A percentile compares a stretch with the other conserved stretches of the same genome.
These are phyloP conservation scores for Halictus ligatus DNA, from an alignment of 2,888 invertebrate genomes.

Conservation along the genomic window DNA sequence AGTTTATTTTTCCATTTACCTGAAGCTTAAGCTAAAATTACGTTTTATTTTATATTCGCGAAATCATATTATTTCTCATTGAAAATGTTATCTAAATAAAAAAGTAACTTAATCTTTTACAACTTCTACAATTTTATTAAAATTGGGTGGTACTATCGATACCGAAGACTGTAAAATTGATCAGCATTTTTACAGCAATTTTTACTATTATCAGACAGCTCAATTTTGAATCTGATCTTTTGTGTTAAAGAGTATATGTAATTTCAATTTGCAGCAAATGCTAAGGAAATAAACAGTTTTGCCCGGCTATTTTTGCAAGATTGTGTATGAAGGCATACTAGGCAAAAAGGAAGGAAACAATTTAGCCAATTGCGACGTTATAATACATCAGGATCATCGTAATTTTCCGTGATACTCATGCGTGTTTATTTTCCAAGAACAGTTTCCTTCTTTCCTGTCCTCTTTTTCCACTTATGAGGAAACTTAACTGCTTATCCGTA, in stretches of 20 bases:
- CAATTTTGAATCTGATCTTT: neutral
- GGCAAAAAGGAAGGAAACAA: slow-evolving; percentile 32
- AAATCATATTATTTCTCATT: neutral
- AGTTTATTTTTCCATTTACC: neutral
- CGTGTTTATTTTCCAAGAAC: slow-evolving; percentile 33
- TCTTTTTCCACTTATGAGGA: neutral
- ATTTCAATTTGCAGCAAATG: neutral
- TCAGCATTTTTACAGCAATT: too few relatives aligned
- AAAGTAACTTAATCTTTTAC: neutral
- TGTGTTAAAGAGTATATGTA: neutral
- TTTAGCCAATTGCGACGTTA: slow-evolving; percentile 14
- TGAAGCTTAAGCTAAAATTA: neutral
- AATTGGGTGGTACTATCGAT: neutral
- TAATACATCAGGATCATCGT: slow-evolving; percentile 18
- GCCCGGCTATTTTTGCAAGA: neutral
- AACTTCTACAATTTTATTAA: neutral
- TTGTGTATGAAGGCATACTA: neutral
- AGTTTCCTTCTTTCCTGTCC: neutral
- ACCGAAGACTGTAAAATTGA: too few relatives aligned
- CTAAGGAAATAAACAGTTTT: neutral
- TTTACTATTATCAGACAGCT: too few relatives aligned
- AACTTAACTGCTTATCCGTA: neutral
- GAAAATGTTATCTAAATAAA: neutral
- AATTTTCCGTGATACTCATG: slow-evolving; percentile 15
- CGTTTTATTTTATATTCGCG: neutral